Evolutionary conservation across 2,113 vertebrate species (phyloP).

Genomic region (Propithecus coquereli): DNA sequence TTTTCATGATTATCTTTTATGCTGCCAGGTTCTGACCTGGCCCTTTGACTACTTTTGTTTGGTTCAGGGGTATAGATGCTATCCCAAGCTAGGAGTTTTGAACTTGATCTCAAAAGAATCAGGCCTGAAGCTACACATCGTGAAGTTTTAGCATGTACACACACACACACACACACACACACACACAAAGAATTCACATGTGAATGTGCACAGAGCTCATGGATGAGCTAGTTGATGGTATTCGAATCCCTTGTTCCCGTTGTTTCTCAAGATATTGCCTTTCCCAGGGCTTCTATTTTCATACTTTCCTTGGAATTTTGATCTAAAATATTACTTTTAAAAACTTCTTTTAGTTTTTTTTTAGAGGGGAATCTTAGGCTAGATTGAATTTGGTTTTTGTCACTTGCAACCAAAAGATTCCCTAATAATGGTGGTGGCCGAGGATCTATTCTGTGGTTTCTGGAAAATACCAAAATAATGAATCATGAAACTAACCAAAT

Average conservation of each 20-base stretch:
- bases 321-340: neutral
- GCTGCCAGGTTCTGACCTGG: neutral
- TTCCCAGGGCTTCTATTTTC: neutral
- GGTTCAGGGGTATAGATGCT: neutral
- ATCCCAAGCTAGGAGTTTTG: neutral
- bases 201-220: neutral
- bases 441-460: neutral
- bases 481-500: neutral
- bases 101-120: neutral
- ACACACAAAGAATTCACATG: neutral
- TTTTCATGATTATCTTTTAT: neutral
- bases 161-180: too few relatives aligned
- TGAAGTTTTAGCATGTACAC: neutral
- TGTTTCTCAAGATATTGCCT: neutral
- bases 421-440: neutral
- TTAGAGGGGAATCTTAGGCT: neutral
- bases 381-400: conserved; percentile 7
- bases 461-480: conserved; percentile 6
- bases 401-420: neutral
- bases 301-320: neutral
- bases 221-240: neutral
- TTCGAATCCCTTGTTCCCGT: neutral
- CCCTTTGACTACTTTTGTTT: neutral
- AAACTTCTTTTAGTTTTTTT: neutral
- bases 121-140: neutral